Evolutionary conservation across 2,113 vertebrate species (phyloP).

Genomic region (Jaculus jaculus): DNA sequence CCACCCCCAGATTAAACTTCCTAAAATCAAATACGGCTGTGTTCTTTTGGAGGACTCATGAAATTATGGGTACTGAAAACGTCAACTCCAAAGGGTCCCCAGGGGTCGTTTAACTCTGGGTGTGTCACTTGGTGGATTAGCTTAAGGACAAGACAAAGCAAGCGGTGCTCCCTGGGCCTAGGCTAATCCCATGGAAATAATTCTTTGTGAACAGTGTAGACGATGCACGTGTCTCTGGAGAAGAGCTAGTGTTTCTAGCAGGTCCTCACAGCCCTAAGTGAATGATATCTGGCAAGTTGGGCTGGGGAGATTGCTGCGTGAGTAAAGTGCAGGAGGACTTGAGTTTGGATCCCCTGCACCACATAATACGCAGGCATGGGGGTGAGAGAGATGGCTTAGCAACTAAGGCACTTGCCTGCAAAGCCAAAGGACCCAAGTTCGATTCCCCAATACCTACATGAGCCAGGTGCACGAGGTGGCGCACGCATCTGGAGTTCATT

Average conservation of each 20-base stretch:
- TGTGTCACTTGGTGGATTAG: background rate
- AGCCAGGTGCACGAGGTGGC: no score
- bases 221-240: background rate
- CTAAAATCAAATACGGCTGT: background rate
- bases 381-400: no score
- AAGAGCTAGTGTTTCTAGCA: background rate
- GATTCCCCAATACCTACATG: no score
- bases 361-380: background rate
- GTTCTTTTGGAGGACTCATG: background rate
- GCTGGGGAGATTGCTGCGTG: background rate
- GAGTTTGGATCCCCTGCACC: background rate
- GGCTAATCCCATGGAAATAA: background rate
- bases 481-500: no score
- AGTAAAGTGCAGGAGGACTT: background rate
- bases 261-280: background rate
- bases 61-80: background rate
- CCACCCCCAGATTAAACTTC: background rate
- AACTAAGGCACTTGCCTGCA: no score
- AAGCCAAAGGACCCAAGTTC: no score
- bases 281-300: background rate
- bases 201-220: background rate
- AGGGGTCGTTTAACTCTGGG: background rate
- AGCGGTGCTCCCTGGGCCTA: background rate
- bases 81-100: background rate
- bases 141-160: background rate